A percentile compares a stretch with the other conserved stretches of the same genome.
phyloP scores from a whole-genome alignment of 2,888 invertebrate genomes.

The Yponomeuta plumbellus region DNA sequence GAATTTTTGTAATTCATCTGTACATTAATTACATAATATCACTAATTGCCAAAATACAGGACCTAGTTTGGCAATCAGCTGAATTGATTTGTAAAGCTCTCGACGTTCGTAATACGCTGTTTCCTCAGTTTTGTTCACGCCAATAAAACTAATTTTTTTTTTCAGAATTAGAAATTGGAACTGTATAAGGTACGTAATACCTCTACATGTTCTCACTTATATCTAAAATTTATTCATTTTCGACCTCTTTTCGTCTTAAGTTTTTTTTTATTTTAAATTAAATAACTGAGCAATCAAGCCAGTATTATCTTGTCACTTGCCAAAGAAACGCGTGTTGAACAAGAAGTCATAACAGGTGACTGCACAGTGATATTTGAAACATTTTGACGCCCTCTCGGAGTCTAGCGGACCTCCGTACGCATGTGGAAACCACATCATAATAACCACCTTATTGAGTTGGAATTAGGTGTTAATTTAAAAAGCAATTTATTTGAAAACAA shows the following conservation, averaged over 20 bases:
- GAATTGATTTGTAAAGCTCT: too few relatives aligned
- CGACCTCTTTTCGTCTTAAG: neutral
- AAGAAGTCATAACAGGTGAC: conserved; percentile 66
- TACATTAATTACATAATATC: too few relatives aligned
- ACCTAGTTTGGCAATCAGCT: too few relatives aligned
- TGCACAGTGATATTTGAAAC: conserved; percentile 40
- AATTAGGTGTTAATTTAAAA: neutral
- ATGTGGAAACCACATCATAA: neutral
- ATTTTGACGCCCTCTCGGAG: conserved; percentile 50
- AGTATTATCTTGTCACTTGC: conserved; percentile 14
- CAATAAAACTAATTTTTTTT: too few relatives aligned
- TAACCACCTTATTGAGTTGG: conserved; percentile 3
- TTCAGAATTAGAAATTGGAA: too few relatives aligned
- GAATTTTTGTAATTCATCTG: too few relatives aligned
- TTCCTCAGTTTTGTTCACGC: too few relatives aligned
- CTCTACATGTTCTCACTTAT: neutral
- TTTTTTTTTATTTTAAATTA: neutral
- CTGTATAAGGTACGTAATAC: too few relatives aligned
- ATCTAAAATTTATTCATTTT: neutral
- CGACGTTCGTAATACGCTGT: too few relatives aligned
- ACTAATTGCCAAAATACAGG: too few relatives aligned
- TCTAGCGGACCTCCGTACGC: neutral
- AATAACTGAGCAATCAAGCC: neutral
- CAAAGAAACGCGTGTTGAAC: conserved; percentile 22
- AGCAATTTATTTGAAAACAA: neutral